Evolutionary conservation across 2,113 vertebrate species (phyloP), one percentile per base, ranked within the genome.

Genomic region (Phocoena phocoena): DNA sequence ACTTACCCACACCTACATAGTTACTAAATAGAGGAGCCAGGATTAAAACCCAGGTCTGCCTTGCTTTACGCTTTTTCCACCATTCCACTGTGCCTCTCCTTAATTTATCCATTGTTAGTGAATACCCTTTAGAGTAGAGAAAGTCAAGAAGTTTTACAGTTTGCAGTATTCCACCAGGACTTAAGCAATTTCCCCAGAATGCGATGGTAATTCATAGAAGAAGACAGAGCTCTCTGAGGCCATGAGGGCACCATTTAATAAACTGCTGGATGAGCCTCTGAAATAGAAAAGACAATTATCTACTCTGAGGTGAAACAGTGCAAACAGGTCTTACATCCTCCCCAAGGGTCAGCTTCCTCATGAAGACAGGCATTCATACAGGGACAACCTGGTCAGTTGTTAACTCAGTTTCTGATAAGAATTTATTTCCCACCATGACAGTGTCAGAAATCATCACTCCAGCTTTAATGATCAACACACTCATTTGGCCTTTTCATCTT

Each of bases 361-460:
- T 36, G 65, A 88, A 88, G 21, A 90, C 38, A 80, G 31, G 3
- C 21, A 13, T 47, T 60, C 41, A 47, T 21, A 47, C 18, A 68
- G 76, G 77, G 26, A 88, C 25, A 53, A 76, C 25, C 13, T 60
- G 76, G 60, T 92, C 67, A 95, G 84, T 31, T 79, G 47, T 95
- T 95, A 93, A 97, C 90, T 88, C 23, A 10, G 44, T 70, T 93
- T 84, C 38, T 90, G 60, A 82, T 91, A 94, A 96, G 93, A 88
- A 53, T 95, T 81, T n/a, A 60, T 90, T 95, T 96, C 76, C 62
- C 25, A 68, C 41, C 17, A 50, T 14, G n/a, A 87, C n/a, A 41
- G 8, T 33, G 41, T 90, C 79, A 85, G 93, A 96, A 96, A 95
- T 96, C 50, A 87, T 67, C 73, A 18, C 73, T 73, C 71, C 50